These are phyloP conservation scores for Oreochromis grahami DNA, from an alignment of 2,797 vertebrate species.

Conservation along the genomic window DNA sequence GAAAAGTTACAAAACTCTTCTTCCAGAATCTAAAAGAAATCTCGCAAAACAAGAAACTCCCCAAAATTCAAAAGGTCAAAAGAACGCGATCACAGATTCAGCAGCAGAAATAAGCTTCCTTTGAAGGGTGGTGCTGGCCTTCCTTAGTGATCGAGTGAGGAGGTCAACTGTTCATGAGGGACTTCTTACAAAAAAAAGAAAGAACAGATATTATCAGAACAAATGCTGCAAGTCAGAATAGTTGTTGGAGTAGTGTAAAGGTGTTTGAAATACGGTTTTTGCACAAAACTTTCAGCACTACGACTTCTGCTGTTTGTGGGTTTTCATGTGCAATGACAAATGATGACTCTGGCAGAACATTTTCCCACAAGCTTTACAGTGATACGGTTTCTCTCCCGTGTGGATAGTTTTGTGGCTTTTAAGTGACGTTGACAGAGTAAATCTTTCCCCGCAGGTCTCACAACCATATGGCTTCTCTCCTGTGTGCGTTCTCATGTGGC, in stretches of 20 bases:
- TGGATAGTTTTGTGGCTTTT: neutral
- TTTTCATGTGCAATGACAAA: neutral
- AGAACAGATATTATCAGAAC: no score
- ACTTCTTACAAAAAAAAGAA: no score
- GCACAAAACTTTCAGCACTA: neutral
- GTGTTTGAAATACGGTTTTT: neutral
- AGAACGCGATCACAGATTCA: rapidly evolving
- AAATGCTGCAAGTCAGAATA: no score
- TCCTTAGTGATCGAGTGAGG: no score
- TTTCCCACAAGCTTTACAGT: neutral
- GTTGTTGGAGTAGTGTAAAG: no score
- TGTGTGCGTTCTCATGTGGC: neutral
- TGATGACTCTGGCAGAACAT: neutral
- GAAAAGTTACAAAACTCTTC: no score
- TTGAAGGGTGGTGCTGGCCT: no score
- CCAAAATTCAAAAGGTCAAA: no score
- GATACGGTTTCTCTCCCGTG: neutral
- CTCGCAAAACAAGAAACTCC: no score
- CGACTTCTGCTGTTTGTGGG: neutral
- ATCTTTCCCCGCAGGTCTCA: neutral
- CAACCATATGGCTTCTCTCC: neutral
- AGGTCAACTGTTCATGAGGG: rapidly evolving
- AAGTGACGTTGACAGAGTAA: neutral
- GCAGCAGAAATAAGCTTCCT: no score
- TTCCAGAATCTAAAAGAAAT: no score